Evolutionary conservation across 92 coral and sea anemone species (phyloP).

Genomic region (Chrysogorgia sp.): DNA sequence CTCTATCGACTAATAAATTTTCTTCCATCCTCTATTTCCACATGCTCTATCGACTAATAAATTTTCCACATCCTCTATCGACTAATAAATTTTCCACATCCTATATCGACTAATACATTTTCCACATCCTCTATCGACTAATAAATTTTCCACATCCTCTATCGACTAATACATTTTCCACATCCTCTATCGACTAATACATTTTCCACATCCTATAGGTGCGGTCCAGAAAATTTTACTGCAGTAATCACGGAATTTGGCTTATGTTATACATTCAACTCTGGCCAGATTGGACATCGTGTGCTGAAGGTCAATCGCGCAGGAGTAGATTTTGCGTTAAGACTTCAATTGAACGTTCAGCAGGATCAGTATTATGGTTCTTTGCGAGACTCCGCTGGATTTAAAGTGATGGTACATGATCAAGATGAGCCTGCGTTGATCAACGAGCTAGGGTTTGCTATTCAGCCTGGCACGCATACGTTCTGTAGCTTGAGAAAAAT

Average conservation of each 20-base stretch:
- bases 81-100: too few species aligned
- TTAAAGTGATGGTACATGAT: slow-evolving; percentile 99
- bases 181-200: too few species aligned
- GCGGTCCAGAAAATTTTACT: slow-evolving; percentile 97
- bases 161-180: too few species aligned
- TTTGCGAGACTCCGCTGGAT: slow-evolving; percentile 94
- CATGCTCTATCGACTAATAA: too few species aligned
- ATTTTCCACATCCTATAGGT: too few species aligned
- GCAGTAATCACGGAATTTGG: slow-evolving; percentile 99
- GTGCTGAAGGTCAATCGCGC: slow-evolving; percentile 88
- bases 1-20: too few species aligned
- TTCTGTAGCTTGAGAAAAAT: slow-evolving; percentile 94
- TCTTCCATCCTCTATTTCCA: too few species aligned
- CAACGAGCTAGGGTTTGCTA: slow-evolving; percentile 97
- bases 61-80: too few species aligned
- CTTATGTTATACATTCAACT: slow-evolving; percentile 90
- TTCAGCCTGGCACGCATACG: slow-evolving; percentile 98
- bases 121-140: too few species aligned
- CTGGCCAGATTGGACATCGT: slow-evolving; percentile 84
- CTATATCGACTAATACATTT: too few species aligned
- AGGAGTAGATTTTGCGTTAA: slow-evolving; percentile 91
- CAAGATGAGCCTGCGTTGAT: slow-evolving; percentile 98
- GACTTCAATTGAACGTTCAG: slow-evolving; percentile 91
- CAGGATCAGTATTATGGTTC: slow-evolving; percentile 98
- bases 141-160: too few species aligned